Conservation (phyloP, 2,888 invertebrate genomes). For the Latheticus oryzae region DNA sequence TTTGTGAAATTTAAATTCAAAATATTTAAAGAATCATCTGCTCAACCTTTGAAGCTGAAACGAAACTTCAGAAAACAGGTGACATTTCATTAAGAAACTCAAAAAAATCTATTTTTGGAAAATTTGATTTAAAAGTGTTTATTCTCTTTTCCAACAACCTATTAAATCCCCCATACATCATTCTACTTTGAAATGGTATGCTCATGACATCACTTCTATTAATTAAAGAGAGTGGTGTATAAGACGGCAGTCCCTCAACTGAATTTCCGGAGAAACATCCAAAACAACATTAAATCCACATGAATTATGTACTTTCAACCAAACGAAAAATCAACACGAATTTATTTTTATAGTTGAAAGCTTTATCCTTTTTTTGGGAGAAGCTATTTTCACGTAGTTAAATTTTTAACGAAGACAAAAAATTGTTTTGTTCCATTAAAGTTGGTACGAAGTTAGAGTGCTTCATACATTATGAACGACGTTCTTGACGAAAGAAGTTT, state of each 20-base stretch:
- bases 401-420: conserved; percentile 37
- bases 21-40: too few species aligned
- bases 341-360: too few species aligned
- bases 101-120: too few species aligned
- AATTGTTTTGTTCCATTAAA: conserved; percentile 38
- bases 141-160: conserved; percentile 10
- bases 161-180: conserved; percentile 28
- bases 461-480: conserved; percentile 37
- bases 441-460: conserved; percentile 33
- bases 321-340: neutral
- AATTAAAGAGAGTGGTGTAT: conserved; percentile 31
- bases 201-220: conserved; percentile 32
- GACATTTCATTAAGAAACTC: too few species aligned
- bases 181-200: conserved; percentile 19
- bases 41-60: too few species aligned
- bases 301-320: neutral
- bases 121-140: too few species aligned
- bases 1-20: too few species aligned
- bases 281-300: conserved; percentile 1
- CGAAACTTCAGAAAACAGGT: too few species aligned
- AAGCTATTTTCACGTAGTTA: conserved; percentile 7
- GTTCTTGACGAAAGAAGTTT: conserved; percentile 19
- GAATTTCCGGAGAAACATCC: conserved; percentile 5
- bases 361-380: too few species aligned
- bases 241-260: conserved; percentile 8